A percentile compares a stretch with the other conserved stretches of the same genome.
phyloP scores from a whole-genome alignment of 2,113 vertebrate species.

The Desmodus rotundus region DNA sequence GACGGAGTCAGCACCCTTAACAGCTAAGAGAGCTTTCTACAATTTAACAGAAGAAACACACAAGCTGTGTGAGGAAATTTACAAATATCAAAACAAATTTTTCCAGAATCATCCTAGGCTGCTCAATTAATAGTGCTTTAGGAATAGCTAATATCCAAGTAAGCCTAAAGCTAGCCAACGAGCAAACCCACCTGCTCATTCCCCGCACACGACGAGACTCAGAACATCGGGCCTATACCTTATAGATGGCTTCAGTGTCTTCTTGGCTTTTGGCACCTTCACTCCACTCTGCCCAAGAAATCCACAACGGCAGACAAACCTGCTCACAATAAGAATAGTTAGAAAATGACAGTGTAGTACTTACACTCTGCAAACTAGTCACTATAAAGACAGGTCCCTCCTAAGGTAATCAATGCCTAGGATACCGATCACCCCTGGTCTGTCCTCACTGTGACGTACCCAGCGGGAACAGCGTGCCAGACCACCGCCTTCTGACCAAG shows the following conservation, averaged over 20 bases:
- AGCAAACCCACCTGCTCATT: background rate
- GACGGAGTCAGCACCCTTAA: slow-evolving; percentile 80
- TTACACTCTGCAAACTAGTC: background rate
- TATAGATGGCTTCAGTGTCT: slow-evolving; percentile 87
- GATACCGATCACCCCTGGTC: background rate
- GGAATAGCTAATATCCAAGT: background rate
- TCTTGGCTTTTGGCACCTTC: slow-evolving; percentile 77
- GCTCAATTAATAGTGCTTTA: background rate
- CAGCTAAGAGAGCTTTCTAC: slow-evolving; percentile 86
- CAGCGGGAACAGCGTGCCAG: background rate
- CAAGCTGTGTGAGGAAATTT: background rate
- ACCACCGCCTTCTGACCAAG: background rate
- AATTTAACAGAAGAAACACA: slow-evolving; percentile 47
- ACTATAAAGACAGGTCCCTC: background rate
- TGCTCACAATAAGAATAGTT: slow-evolving; percentile 64
- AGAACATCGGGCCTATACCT: slow-evolving; percentile 80
- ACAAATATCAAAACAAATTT: background rate
- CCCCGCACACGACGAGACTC: background rate
- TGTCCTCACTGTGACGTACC: background rate
- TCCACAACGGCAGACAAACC: slow-evolving; percentile 90
- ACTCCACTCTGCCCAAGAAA: slow-evolving; percentile 91
- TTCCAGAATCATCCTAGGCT: background rate
- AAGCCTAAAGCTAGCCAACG: background rate
- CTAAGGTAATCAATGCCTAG: background rate
- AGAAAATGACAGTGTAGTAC: background rate